Percentiles rank a stretch among this genome's conserved stretches.
Evolutionary conservation across 2,797 vertebrate species (phyloP).

Genomic region (Amblyraja radiata): DNA sequence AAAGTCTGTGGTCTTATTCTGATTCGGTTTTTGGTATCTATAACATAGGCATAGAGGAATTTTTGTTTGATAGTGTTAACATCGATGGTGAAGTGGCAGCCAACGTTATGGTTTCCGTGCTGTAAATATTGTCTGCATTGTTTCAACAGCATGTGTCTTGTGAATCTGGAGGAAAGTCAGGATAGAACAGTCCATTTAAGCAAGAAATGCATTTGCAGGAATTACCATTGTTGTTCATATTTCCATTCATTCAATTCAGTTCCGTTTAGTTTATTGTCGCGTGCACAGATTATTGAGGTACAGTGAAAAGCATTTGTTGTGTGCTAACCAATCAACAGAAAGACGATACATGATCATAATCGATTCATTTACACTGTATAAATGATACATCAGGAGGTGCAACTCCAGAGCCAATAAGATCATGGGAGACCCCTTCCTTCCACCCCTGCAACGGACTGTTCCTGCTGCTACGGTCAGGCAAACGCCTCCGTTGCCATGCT

Average conservation of each 20-base stretch:
- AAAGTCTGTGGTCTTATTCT: background rate
- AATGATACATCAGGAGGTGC: too few relatives aligned
- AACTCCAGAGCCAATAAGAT: too few relatives aligned
- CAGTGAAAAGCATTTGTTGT: too few relatives aligned
- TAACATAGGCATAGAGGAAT: background rate
- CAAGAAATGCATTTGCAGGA: background rate
- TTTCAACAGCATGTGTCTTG: slow-evolving; percentile 26
- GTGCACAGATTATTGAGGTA: too few relatives aligned
- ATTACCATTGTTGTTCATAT: background rate
- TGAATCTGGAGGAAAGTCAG: background rate
- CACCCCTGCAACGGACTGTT: too few relatives aligned
- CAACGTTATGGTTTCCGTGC: slow-evolving; percentile 41
- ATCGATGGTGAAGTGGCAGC: slow-evolving; percentile 49
- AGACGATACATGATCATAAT: too few relatives aligned
- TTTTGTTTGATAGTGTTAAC: slow-evolving; percentile 4
- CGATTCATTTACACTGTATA: background rate
- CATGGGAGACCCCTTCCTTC: too few relatives aligned
- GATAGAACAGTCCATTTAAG: background rate
- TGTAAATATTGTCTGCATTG: slow-evolving; percentile 46
- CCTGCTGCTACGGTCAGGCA: too few relatives aligned
- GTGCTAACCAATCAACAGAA: too few relatives aligned
- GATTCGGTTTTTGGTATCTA: background rate
- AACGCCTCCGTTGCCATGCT: too few relatives aligned
- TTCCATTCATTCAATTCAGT: too few relatives aligned
- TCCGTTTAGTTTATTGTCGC: too few relatives aligned